These are phyloP conservation scores for Baryphthengus martii DNA, from an alignment of 2,113 vertebrate species.

Conservation along the genomic window DNA sequence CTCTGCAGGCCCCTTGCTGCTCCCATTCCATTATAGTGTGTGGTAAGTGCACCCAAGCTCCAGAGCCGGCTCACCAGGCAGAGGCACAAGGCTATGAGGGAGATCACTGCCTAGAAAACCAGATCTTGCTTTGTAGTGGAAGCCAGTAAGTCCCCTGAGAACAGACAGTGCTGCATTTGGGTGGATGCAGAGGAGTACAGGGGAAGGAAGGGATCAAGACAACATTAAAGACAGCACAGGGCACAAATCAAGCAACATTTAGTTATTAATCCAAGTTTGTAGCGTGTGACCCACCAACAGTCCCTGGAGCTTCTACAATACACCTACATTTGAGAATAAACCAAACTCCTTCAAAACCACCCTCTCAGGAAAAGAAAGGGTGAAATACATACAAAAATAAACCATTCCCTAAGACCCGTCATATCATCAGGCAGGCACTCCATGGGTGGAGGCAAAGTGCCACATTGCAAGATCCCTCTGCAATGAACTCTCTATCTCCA, in stretches of 20 bases:
- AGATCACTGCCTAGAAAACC: background rate
- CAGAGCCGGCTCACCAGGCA: background rate
- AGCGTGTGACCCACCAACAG: background rate
- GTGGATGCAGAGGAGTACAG: background rate
- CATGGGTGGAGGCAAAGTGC: background rate
- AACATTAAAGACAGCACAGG: background rate
- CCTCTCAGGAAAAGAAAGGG: background rate
- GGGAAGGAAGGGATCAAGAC: background rate
- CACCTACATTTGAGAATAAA: background rate
- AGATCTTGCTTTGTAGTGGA: background rate
- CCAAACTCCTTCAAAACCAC: background rate
- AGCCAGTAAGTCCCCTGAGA: background rate
- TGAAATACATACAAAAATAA: background rate
- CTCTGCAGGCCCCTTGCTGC: background rate
- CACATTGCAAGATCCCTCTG: background rate
- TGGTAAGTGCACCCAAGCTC: background rate
- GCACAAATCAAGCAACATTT: background rate
- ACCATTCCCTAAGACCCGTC: background rate
- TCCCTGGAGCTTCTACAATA: background rate
- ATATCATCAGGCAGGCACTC: background rate
- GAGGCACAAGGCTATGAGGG: background rate
- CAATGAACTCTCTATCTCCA: background rate
- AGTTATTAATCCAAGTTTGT: background rate
- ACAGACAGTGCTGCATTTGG: background rate
- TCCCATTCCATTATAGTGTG: background rate